Conservation (phyloP, 1,140 invertebrate genomes). For the Lordiphosa stackelbergi region DNA sequence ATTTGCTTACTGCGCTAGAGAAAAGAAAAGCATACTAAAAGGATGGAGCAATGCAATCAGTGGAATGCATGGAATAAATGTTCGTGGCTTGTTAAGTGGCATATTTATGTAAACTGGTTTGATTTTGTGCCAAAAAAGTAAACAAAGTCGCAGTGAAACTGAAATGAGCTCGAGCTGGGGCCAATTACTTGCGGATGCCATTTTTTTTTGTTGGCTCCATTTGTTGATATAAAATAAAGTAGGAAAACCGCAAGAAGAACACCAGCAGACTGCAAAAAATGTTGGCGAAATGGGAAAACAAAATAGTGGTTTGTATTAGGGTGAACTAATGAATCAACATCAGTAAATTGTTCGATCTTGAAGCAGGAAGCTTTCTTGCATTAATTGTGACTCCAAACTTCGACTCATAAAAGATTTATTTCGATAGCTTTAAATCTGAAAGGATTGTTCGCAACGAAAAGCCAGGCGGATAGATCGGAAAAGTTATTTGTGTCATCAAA, state of each 20-base stretch:
- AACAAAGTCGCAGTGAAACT: conserved; percentile 31
- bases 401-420: too few species aligned
- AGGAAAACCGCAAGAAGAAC: too few species aligned
- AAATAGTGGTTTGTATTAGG: too few species aligned
- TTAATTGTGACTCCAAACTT: too few species aligned
- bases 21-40: conserved; percentile 9
- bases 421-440: too few species aligned
- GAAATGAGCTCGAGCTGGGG: conserved; percentile 36
- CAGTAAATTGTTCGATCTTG: not conserved
- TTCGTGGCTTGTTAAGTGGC: conserved; percentile 60
- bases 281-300: too few species aligned
- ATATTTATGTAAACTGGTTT: conserved; percentile 59
- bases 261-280: too few species aligned
- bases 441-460: too few species aligned
- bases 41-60: conserved; percentile 26
- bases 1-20: conserved; percentile 30
- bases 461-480: too few species aligned
- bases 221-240: too few species aligned
- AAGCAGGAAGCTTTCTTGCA: not conserved
- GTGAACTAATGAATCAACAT: too few species aligned
- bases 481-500: too few species aligned
- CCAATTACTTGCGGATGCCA: conserved; percentile 56
- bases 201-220: conserved; percentile 6
- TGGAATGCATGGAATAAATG: conserved; percentile 34
- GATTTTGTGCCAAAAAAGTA: conserved; percentile 42